phyloP scores from a whole-genome alignment of 2,888 invertebrate genomes.

The Dendrolimus houi region DNA sequence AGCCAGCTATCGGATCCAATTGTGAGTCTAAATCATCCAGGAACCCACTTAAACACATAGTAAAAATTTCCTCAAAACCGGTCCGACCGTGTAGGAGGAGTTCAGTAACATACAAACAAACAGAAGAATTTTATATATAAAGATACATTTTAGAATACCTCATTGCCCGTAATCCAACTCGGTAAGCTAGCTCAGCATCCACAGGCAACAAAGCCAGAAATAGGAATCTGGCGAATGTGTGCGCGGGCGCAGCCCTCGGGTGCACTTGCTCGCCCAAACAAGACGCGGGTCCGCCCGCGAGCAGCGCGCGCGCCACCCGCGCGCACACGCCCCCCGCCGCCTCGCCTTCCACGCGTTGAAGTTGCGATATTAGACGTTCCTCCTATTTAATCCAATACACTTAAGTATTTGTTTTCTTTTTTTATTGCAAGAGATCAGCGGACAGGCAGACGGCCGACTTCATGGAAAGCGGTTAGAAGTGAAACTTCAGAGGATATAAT shows the following conservation, averaged over 20 bases:
- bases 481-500: too few species aligned
- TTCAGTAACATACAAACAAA: too few species aligned
- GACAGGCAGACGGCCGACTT: too few species aligned
- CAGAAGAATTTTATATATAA: too few species aligned
- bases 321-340: slow-evolving; percentile 81
- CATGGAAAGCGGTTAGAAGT: too few species aligned
- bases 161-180: slow-evolving; percentile 87
- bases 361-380: slow-evolving; percentile 83
- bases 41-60: too few species aligned
- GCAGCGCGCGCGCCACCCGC: slow-evolving; percentile 80
- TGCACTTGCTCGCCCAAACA: slow-evolving; percentile 84
- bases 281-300: slow-evolving; percentile 86
- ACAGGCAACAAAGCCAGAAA: slow-evolving; percentile 85
- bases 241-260: slow-evolving; percentile 89
- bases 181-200: slow-evolving; percentile 87
- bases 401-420: too few species aligned
- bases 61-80: too few species aligned
- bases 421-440: too few species aligned
- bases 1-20: too few species aligned
- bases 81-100: too few species aligned
- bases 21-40: too few species aligned
- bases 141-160: slow-evolving; percentile 25
- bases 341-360: slow-evolving; percentile 87
- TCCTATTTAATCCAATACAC: slow-evolving; percentile 60
- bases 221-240: slow-evolving; percentile 87